phyloP scores from a whole-genome alignment of 2,797 vertebrate species.

The Coendou prehensilis region DNA sequence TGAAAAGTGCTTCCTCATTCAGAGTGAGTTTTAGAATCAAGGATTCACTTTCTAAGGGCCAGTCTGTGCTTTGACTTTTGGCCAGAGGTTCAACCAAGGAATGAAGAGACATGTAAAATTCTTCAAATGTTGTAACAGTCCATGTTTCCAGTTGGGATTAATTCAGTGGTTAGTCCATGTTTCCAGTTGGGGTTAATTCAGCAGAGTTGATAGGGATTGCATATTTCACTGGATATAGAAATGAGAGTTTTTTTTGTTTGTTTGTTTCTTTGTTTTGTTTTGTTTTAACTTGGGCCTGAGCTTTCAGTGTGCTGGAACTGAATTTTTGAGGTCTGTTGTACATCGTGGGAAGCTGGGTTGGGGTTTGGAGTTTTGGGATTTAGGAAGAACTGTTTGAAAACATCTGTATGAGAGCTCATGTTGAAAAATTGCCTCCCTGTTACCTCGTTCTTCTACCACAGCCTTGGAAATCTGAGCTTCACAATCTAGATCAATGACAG shows the following conservation, averaged over 20 bases:
- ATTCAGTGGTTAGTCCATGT: constrained; percentile 12
- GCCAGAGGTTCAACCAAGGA: constrained; percentile 29
- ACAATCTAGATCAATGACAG: background rate
- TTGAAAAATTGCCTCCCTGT: constrained; percentile 18
- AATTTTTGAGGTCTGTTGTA: background rate
- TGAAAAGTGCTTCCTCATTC: constrained; percentile 70
- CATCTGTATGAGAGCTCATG: background rate
- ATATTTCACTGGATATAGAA: background rate
- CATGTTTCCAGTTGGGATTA: constrained; percentile 42
- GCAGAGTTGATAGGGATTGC: background rate
- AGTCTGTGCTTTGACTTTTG: constrained; percentile 59
- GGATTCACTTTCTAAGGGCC: constrained; percentile 47
- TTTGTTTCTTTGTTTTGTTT: background rate
- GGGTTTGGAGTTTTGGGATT: background rate
- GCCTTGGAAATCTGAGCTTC: background rate
- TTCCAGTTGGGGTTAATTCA: constrained; percentile 48
- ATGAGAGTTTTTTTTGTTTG: background rate
- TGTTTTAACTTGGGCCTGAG: background rate
- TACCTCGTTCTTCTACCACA: background rate
- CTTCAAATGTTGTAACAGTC: background rate
- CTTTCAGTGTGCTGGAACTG: background rate
- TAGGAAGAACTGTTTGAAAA: constrained; percentile 21
- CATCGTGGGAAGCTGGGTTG: background rate
- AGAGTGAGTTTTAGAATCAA: constrained; percentile 29
- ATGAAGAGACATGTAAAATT: constrained; percentile 44